Evolutionary conservation across 2,797 vertebrate genomes (phyloP).

Genomic region (Meriones psammophilus): DNA sequence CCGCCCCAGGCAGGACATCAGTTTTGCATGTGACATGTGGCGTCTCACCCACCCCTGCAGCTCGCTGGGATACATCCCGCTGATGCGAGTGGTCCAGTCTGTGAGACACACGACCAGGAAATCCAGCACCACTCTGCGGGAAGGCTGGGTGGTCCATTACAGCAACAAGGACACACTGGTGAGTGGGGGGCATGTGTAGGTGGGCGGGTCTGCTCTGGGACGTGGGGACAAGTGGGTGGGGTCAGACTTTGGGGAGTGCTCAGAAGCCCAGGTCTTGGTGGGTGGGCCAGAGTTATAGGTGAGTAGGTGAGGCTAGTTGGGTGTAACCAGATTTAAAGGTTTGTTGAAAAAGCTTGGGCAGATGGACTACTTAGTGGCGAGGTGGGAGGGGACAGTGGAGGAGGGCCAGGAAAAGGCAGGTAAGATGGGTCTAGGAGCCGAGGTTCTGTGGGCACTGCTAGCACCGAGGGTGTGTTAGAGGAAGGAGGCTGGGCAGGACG

Average conservation of each 20-base stretch:
- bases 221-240: neutral
- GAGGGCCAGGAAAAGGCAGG: neutral
- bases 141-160: constrained; percentile 97
- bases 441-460: neutral
- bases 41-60: constrained; percentile 77
- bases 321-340: neutral
- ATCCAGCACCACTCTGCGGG: constrained; percentile 94
- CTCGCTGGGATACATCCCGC: constrained; percentile 92
- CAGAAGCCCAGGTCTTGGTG: neutral
- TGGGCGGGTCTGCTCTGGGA: too few species aligned
- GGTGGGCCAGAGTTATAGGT: too few species aligned
- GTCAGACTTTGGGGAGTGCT: too few species aligned
- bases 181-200: constrained; percentile 70
- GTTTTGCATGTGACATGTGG: constrained; percentile 16
- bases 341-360: neutral
- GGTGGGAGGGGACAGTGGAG: neutral
- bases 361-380: neutral
- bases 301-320: neutral
- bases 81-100: constrained; percentile 97
- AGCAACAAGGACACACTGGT: constrained; percentile 97
- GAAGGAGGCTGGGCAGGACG: neutral
- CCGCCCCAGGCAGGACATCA: neutral
- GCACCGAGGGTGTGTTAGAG: neutral
- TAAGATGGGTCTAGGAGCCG: neutral
- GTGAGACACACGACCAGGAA: constrained; percentile 94